These are phyloP conservation scores for Prionchulus punctatus DNA, from an alignment of 2,888 invertebrate species.

Conservation along the genomic window DNA sequence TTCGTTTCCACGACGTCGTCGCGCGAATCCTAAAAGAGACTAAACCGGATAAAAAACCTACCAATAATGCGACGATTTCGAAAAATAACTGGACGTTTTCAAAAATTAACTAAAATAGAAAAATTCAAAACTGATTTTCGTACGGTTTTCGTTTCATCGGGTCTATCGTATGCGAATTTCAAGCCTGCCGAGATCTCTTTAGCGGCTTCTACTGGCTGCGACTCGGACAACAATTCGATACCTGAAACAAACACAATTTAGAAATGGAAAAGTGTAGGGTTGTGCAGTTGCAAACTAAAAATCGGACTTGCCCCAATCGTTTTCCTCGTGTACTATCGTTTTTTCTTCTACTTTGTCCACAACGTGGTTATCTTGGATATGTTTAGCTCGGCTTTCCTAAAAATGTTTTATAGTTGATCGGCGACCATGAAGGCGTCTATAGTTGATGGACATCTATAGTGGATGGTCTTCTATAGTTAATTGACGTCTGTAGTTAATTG, in stretches of 20 bases:
- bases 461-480: not conserved
- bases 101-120: no score
- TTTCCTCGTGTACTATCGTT: not conserved
- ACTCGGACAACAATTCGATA: conserved; percentile 52
- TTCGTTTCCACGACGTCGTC: conserved; percentile 23
- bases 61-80: no score
- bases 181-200: conserved; percentile 43
- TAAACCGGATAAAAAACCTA: no score
- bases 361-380: no score
- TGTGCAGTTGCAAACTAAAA: no score
- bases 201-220: conserved; percentile 34
- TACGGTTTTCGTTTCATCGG: conserved; percentile 30
- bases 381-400: no score
- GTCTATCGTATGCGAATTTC: conserved; percentile 52
- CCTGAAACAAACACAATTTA: conserved; percentile 22
- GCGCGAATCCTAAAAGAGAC: not conserved
- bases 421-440: no score
- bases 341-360: not conserved
- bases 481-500: not conserved
- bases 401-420: no score
- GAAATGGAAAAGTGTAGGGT: no score
- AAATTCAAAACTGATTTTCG: conserved; percentile 1
- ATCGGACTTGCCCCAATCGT: not conserved
- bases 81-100: no score
- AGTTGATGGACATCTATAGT: no score